phyloP scores from a whole-genome alignment of 2,888 invertebrate genomes.

The Lepas anatifera region DNA sequence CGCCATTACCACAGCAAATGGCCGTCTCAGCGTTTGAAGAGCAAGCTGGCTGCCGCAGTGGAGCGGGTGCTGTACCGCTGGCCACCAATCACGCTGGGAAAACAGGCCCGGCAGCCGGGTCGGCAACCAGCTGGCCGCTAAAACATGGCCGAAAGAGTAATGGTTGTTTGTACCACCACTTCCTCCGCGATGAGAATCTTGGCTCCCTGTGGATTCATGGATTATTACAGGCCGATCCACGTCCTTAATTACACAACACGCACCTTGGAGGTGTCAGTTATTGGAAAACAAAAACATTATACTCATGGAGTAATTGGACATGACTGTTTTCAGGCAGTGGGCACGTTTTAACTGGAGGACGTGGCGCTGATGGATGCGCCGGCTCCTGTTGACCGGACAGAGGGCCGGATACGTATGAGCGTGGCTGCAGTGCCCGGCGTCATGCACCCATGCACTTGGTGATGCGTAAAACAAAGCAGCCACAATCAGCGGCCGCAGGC shows the following conservation, averaged over 20 bases:
- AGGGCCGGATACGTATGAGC: too few relatives aligned
- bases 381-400: conserved; percentile 6
- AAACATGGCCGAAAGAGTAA: conserved; percentile 12
- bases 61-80: neutral
- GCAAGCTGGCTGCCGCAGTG: too few relatives aligned
- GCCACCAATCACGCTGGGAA: neutral
- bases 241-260: conserved; percentile 1
- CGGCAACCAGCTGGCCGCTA: neutral
- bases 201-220: conserved; percentile 7
- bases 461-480: too few relatives aligned
- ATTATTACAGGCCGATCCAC: conserved; percentile 8
- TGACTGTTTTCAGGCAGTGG: neutral
- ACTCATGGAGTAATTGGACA: conserved; percentile 5
- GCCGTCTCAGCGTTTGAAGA: neutral
- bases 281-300: conserved; percentile 8
- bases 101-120: too few relatives aligned
- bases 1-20: neutral
- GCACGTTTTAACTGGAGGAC: neutral
- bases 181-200: conserved; percentile 6
- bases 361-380: neutral
- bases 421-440: too few relatives aligned
- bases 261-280: conserved; percentile 10
- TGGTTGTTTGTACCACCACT: conserved; percentile 6
- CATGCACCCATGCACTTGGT: too few relatives aligned
- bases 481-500: too few relatives aligned